A percentile compares a stretch with the other conserved stretches of the same genome.
Conservation (phyloP, 2,113 vertebrate genomes). For the Sebastes fasciatus region DNA sequence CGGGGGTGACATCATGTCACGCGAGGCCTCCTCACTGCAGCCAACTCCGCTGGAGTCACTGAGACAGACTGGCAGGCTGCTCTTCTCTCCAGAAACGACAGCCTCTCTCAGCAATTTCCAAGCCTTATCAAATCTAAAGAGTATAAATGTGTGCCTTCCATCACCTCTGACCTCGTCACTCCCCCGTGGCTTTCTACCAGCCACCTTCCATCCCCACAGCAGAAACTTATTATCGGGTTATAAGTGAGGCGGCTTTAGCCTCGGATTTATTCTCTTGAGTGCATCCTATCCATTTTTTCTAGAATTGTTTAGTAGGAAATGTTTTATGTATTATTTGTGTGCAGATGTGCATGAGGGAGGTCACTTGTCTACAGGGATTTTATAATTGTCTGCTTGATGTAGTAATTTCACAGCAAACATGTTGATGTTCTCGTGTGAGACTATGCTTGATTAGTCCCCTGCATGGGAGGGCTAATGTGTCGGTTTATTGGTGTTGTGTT, state of each 20-base stretch:
- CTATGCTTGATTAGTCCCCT: constrained; percentile 62
- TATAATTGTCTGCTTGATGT: constrained; percentile 56
- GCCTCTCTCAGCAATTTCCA: constrained; percentile 71
- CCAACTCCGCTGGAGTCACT: constrained; percentile 36
- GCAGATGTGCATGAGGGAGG: constrained; percentile 31
- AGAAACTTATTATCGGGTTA: constrained; percentile 65
- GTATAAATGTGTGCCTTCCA: constrained; percentile 63
- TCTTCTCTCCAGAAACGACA: constrained; percentile 49
- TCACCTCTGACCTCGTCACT: constrained; percentile 59
- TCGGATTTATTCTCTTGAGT: constrained; percentile 50
- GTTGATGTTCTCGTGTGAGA: constrained; percentile 26
- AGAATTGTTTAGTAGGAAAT: constrained; percentile 38
- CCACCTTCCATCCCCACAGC: constrained; percentile 47
- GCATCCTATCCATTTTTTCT: constrained; percentile 41
- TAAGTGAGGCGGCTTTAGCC: constrained; percentile 53
- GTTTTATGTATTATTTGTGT: constrained; percentile 29
- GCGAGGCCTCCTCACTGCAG: constrained; percentile 27
- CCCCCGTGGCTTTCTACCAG: constrained; percentile 30
- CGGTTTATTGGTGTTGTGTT: constrained; percentile 71
- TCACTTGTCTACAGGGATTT: constrained; percentile 37
- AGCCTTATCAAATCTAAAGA: constrained; percentile 70
- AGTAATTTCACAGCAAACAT: constrained; percentile 57
- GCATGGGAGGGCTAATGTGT: constrained; percentile 68
- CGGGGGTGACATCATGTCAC: constrained; percentile 29
- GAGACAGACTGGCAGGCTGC: constrained; percentile 53